phyloP scores from a whole-genome alignment of 2,888 invertebrate species.

The Omphaloscelis lunosa region DNA sequence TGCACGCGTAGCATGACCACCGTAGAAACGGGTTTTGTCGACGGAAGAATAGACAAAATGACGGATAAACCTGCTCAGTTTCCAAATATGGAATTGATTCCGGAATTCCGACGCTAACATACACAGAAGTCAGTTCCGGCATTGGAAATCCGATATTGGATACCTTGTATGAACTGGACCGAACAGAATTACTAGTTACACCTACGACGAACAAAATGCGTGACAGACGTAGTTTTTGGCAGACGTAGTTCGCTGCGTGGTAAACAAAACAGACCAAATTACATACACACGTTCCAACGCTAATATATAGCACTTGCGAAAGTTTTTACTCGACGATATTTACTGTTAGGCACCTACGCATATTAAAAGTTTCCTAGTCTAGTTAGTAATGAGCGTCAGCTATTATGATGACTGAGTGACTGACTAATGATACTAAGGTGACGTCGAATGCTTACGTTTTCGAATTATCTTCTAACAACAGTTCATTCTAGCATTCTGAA shows the following conservation, averaged over 20 bases:
- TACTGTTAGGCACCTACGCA: not conserved
- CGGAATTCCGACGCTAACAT: slow-evolving; percentile 26
- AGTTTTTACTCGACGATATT: slow-evolving; percentile 44
- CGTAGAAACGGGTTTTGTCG: too few species aligned
- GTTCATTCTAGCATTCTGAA: not conserved
- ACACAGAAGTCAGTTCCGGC: slow-evolving; percentile 26
- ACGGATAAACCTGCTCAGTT: too few species aligned
- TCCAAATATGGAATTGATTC: slow-evolving; percentile 30
- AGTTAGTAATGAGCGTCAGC: not conserved
- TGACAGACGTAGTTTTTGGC: slow-evolving; percentile 64
- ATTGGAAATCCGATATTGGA: slow-evolving; percentile 57
- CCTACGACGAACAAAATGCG: slow-evolving; percentile 62
- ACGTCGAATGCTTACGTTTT: slow-evolving; percentile 11
- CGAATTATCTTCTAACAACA: slow-evolving; percentile 16
- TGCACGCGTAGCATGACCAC: too few species aligned
- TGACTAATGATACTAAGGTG: not conserved
- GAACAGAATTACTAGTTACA: slow-evolving; percentile 42
- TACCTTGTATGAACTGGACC: slow-evolving; percentile 40
- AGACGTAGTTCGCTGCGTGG: slow-evolving; percentile 58
- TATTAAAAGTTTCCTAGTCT: not conserved
- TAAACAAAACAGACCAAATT: slow-evolving; percentile 65
- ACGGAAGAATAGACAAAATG: too few species aligned
- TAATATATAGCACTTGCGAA: slow-evolving; percentile 55
- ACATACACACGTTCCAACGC: slow-evolving; percentile 41
- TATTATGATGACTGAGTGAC: not conserved